Percentiles rank a stretch among this genome's conserved stretches.
These are phyloP conservation scores for Cotesia congregata DNA, from an alignment of 2,888 invertebrate genomes.

Conservation along the genomic window DNA sequence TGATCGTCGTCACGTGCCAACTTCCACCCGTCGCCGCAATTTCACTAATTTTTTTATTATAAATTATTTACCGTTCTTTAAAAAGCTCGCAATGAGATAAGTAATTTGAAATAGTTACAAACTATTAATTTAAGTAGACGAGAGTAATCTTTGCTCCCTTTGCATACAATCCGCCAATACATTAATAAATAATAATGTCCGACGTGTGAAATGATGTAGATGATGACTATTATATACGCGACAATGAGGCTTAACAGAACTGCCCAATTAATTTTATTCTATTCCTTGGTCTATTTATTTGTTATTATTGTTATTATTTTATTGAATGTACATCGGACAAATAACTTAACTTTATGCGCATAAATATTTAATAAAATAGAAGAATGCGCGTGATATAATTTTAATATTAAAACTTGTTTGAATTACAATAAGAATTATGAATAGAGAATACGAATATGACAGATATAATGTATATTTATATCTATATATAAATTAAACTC, in stretches of 20 bases:
- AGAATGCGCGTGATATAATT: not conserved
- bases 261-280: conserved; percentile 22
- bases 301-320: not conserved
- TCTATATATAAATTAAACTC: not conserved
- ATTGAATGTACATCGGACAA: conserved; percentile 3
- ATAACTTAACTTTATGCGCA: not conserved
- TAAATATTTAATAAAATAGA: not conserved
- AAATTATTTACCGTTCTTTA: not conserved
- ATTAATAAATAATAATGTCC: not conserved
- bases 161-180: not conserved
- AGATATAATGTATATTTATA: not conserved
- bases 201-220: not conserved
- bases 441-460: not conserved
- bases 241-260: conserved; percentile 4
- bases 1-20: conserved; percentile 39
- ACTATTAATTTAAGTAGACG: not conserved
- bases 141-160: not conserved
- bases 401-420: not conserved
- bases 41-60: conserved; percentile 32
- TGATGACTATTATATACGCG: not conserved
- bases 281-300: not conserved
- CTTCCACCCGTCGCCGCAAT: conserved; percentile 31
- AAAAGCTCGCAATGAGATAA: not conserved
- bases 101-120: not conserved
- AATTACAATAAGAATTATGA: not conserved